Evolutionary conservation across 2,113 vertebrate genomes (phyloP), one percentile per base, ranked within the genome.

Genomic region (Microtus pennsylvanicus): DNA sequence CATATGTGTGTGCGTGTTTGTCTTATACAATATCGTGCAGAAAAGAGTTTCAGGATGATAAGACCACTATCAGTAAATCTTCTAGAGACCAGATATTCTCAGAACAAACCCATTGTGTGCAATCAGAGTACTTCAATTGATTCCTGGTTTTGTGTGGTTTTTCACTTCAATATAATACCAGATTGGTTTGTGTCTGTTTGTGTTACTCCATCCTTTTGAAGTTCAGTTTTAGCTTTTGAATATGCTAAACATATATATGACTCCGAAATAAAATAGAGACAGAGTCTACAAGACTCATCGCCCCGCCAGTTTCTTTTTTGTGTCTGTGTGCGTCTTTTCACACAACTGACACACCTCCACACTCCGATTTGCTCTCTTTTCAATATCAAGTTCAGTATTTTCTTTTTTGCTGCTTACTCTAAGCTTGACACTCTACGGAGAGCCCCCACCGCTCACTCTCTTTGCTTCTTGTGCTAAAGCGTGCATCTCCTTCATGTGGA

Each of bases 41-140:
- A 58, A 26, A 87, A 55, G 70, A 82, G 89, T 95, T 97, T 95
- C 81, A 95, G 81, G 87, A 90, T 94, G 69, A 83, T n/a, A 38
- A 83, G 61, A 33, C 6, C 35, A 81, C 3, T 80, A 61, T 82
- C 67, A 52, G 35, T 42, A 91, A 55, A 52, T 38, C 35, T 92
- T 6, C 33, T 45, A 70, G 47, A 45, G 7, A 61, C 26, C 69
- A 65, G 33, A 21, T 26, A 19, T n/a, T 42, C 87, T 85, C 69
- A 42, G 83, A 86, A 47, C 63, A 67, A 86, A 67, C 83, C 28
- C 28, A 45, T 33, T 35, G 58, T 58, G 80, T 80, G 6, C 3
- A 7, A 7, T 38, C 50, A 10, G 67, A 61, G 42, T 11, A 28
- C 74, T 45, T 61, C 26, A 55, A 5, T 50, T 26, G 35, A 22